Base-by-base conservation (phyloP, 2,888 invertebrate genomes). In the Drosophila austrosaltans region DNA sequence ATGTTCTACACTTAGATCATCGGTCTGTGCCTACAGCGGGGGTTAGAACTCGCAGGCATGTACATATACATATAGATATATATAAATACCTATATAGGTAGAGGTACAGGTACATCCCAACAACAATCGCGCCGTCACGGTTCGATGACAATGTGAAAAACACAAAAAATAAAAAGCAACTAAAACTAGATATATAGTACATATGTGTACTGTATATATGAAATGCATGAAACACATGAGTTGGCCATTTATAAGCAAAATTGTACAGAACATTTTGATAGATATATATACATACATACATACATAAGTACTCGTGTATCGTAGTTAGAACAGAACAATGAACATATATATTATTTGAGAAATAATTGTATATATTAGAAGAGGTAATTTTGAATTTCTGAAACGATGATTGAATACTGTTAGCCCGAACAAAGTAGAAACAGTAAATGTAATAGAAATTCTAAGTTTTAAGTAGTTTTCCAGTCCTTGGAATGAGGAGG, bases 1-100 rank as follows among this genome's bases (percentile, higher is more conserved):
- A 83, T 83, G 84, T 83, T 77, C 76, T 77, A 83, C 78, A 86
- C 86, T 86, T 86, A 84, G 84, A 84, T 86, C 86, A 86, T 83
- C 81, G 77, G 57, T 61, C 69, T 48, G 48, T 48, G 48, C 48
- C 44, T 48, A 53, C 72, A 66, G 72, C 79, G 76, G 79, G 86
- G 84, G 81, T 81, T 79, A 71, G 63, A 48, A 72, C 61, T 42
- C 56, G 63, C 59, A 68, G 61, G 66, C 63, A 57, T 48, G 44
- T 30, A 36, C 69, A 60, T 54, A 40, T 20, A 48, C 58, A 64
- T 32, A 69, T 8, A 36, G 7, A 54, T 66, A 20, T 36, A 53
- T 36, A 2, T 22, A 44, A 30, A 30, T 30, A 30, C 30, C 30
- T 30, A 30, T 53, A 16, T 57, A 16, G 53, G 59, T 22, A 32